Evolutionary conservation across 2,797 vertebrate species (phyloP).

Genomic region (Danio jaintianensis): DNA sequence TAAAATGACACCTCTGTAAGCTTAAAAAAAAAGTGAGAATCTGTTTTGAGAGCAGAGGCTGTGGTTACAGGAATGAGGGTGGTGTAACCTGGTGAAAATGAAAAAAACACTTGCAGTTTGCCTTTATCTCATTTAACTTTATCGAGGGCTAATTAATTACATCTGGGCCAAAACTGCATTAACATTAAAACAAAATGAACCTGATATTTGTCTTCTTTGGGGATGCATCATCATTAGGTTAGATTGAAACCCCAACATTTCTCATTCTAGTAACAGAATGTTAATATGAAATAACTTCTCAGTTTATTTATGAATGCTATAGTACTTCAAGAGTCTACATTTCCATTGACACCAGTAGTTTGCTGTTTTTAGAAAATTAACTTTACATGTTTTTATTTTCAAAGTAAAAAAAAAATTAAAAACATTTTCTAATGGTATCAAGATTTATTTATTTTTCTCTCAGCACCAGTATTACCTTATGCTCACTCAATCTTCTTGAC

Average conservation of each 20-base stretch:
- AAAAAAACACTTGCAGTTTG: too few relatives aligned
- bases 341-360: background rate
- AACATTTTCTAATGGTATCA: background rate
- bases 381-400: background rate
- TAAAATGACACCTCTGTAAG: background rate
- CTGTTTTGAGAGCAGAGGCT: too few relatives aligned
- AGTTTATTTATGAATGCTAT: background rate
- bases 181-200: background rate
- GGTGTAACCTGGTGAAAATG: too few relatives aligned
- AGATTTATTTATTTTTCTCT: background rate
- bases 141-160: too few relatives aligned
- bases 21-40: too few relatives aligned
- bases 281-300: background rate
- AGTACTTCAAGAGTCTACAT: background rate
- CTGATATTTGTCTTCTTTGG: background rate
- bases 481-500: background rate
- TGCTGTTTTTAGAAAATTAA: background rate
- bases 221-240: background rate
- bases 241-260: background rate
- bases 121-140: too few relatives aligned
- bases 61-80: too few relatives aligned
- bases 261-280: background rate
- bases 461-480: slow-evolving; percentile 4
- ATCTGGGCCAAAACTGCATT: background rate
- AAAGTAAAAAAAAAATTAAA: background rate